A percentile compares a stretch with the other conserved stretches of the same genome.
Conservation (phyloP, 2,113 vertebrate genomes). For the Lota lota region DNA sequence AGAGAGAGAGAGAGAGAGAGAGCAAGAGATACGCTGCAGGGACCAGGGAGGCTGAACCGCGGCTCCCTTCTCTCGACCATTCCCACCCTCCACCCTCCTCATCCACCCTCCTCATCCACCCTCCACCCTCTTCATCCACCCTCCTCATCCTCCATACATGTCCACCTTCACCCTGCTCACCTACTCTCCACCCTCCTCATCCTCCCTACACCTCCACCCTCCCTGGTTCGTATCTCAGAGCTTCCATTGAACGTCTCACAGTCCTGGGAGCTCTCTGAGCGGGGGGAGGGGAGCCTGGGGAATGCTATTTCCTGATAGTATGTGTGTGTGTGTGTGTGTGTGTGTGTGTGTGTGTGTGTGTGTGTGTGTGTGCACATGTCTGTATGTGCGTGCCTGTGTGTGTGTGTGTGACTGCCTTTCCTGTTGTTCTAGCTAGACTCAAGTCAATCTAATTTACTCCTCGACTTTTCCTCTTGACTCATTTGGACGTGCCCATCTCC, state of each 20-base stretch:
- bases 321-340: too few relatives aligned
- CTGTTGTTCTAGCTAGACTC: conserved; percentile 32
- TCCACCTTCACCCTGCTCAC: too few relatives aligned
- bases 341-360: too few relatives aligned
- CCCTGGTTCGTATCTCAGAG: conserved; percentile 32
- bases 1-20: conserved; percentile 22
- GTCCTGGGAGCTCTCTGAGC: conserved; percentile 4
- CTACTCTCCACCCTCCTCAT: neutral
- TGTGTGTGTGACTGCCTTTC: conserved; percentile 15
- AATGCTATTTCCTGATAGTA: conserved; percentile 12
- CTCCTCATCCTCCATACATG: neutral
- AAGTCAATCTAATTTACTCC: conserved; percentile 13
- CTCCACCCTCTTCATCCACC: too few relatives aligned
- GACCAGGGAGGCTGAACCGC: conserved; percentile 39
- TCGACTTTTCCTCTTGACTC: conserved; percentile 3
- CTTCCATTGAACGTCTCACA: conserved; percentile 20
- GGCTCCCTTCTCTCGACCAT: conserved; percentile 31
- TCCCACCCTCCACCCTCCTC: conserved; percentile 1
- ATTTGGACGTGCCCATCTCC: conserved; percentile 11
- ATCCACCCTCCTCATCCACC: too few relatives aligned
- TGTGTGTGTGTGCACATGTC: neutral
- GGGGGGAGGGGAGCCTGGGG: conserved; percentile 39
- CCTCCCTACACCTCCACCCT: conserved; percentile 22
- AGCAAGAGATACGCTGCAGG: conserved; percentile 37
- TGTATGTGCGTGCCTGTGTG: too few relatives aligned